phyloP scores from a whole-genome alignment of 2,888 invertebrate species.

The Mythimna ferrago region DNA sequence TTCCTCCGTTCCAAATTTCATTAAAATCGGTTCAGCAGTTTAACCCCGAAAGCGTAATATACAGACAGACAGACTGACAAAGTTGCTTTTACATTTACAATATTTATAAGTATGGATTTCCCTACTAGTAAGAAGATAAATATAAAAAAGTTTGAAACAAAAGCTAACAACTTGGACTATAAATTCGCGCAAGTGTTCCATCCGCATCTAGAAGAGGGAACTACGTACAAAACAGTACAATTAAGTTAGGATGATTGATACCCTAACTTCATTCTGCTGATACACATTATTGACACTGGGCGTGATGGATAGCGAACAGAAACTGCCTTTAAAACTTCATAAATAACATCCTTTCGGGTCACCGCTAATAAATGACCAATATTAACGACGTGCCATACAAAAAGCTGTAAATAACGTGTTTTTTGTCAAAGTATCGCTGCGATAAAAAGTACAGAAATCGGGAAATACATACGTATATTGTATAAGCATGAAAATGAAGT shows the following conservation, averaged over 20 bases:
- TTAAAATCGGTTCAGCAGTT: too few species aligned
- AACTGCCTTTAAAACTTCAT: constrained; percentile 77
- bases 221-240: constrained; percentile 71
- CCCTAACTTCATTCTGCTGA: constrained; percentile 62
- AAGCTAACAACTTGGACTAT: background rate
- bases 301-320: constrained; percentile 83
- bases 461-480: constrained; percentile 26
- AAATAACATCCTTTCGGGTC: constrained; percentile 71
- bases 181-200: constrained; percentile 24
- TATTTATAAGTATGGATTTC: too few species aligned
- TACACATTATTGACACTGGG: constrained; percentile 79
- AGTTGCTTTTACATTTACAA: too few species aligned
- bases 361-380: constrained; percentile 67
- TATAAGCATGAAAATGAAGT: constrained; percentile 22
- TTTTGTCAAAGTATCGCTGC: constrained; percentile 47
- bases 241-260: constrained; percentile 87
- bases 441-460: constrained; percentile 45
- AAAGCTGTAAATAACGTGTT: constrained; percentile 55
- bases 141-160: background rate
- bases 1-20: too few species aligned
- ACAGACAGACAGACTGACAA: too few species aligned
- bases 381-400: constrained; percentile 59
- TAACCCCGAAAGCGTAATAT: too few species aligned
- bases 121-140: background rate
- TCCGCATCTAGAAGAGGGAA: constrained; percentile 53